phyloP scores from a whole-genome alignment of 1,140 invertebrate genomes.

The Ruditapes philippinarum region DNA sequence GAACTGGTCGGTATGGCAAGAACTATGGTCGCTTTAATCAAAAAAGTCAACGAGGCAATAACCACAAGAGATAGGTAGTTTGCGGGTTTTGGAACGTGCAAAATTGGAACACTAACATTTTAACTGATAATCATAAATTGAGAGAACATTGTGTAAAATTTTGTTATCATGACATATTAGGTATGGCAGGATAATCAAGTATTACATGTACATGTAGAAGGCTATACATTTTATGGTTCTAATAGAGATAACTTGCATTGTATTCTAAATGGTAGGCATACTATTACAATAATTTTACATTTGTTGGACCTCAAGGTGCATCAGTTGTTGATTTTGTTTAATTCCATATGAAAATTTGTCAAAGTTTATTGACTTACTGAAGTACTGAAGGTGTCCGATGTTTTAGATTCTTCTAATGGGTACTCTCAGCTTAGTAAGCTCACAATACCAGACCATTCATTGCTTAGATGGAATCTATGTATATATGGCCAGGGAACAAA shows the following conservation, averaged over 20 bases:
- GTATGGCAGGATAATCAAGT: too few species aligned
- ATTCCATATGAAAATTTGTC: slow-evolving; percentile 26
- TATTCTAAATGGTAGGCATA: slow-evolving; percentile 50
- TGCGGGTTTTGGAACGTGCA: too few species aligned
- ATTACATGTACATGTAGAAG: too few species aligned
- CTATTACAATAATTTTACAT: slow-evolving; percentile 53
- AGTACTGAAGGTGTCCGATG: not conserved
- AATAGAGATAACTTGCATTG: slow-evolving; percentile 53
- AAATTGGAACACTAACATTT: too few species aligned
- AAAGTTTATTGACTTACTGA: slow-evolving; percentile 20
- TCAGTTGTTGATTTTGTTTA: slow-evolving; percentile 59
- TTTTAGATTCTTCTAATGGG: not conserved
- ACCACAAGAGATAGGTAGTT: not conserved
- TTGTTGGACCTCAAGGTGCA: slow-evolving; percentile 40
- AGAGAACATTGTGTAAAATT: too few species aligned
- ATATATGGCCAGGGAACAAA: not conserved
- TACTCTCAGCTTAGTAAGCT: not conserved
- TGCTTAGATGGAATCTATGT: not conserved
- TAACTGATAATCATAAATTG: too few species aligned
- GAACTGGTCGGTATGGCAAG: not conserved
- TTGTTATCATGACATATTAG: too few species aligned
- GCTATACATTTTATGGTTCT: too few species aligned
- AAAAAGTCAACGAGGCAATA: not conserved
- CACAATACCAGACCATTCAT: slow-evolving; percentile 22
- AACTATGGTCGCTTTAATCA: too few species aligned